Evolutionary conservation across 2,113 vertebrate species (phyloP).

Genomic region (Chaetorhynchus papuensis): DNA sequence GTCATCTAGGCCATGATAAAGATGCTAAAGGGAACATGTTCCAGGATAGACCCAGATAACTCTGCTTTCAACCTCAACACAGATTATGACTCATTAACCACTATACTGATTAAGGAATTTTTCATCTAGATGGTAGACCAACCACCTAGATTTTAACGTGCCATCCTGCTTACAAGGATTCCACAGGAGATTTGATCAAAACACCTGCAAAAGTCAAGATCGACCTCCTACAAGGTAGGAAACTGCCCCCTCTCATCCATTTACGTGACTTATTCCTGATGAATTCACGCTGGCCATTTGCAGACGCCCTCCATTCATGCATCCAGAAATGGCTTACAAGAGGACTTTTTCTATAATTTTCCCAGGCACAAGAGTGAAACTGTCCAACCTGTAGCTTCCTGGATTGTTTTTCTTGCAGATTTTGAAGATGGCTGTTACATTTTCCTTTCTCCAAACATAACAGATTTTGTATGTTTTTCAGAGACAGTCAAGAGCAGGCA

Average conservation of each 20-base stretch:
- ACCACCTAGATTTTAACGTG: not conserved
- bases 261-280: not conserved
- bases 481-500: not conserved
- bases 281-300: not conserved
- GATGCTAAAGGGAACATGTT: not conserved
- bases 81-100: not conserved
- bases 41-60: not conserved
- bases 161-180: not conserved
- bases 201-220: not conserved
- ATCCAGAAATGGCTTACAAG: not conserved
- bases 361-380: not conserved
- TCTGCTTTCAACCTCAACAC: not conserved
- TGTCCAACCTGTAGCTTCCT: not conserved
- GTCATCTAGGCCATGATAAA: not conserved
- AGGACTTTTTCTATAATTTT: not conserved
- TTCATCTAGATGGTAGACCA: not conserved
- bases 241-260: not conserved
- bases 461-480: not conserved
- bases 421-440: not conserved
- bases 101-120: not conserved
- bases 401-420: not conserved
- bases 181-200: not conserved
- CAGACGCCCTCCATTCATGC: not conserved
- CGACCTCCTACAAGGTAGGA: not conserved
- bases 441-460: not conserved